A percentile compares a stretch with the other conserved stretches of the same genome.
phyloP scores from a whole-genome alignment of 2,797 vertebrate species.

The Pteropus rufus region DNA sequence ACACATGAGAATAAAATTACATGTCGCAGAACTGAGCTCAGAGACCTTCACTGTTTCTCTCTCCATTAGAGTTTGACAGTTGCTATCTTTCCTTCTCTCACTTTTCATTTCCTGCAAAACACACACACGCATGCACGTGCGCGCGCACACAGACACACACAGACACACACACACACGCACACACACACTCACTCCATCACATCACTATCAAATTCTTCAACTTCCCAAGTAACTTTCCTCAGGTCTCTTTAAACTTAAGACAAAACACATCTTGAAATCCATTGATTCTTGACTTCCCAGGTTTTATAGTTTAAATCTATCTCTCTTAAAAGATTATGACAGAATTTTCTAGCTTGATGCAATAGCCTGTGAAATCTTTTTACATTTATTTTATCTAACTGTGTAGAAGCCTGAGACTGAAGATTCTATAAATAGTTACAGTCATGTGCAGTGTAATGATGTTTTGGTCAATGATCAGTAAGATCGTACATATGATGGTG shows the following conservation, averaged over 20 bases:
- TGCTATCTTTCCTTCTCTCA: too few species aligned
- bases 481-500: neutral
- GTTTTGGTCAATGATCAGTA: neutral
- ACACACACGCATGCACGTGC: too few species aligned
- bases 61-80: fast-evolving
- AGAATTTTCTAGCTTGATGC: neutral
- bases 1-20: neutral
- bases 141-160: neutral
- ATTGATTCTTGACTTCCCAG: neutral
- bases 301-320: neutral
- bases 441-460: neutral
- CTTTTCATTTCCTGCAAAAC: neutral
- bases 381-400: too few species aligned
- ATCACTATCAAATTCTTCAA: neutral
- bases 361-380: neutral
- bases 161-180: too few species aligned
- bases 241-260: neutral
- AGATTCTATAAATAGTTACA: neutral
- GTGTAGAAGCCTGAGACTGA: neutral
- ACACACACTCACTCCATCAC: fast-evolving
- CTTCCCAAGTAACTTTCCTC: neutral
- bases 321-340: neutral
- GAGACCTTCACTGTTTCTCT: neutral
- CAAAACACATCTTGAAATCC: neutral
- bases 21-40: neutral